Conservation (phyloP, 2,113 vertebrate species). For the Herpetotheres cachinnans region DNA sequence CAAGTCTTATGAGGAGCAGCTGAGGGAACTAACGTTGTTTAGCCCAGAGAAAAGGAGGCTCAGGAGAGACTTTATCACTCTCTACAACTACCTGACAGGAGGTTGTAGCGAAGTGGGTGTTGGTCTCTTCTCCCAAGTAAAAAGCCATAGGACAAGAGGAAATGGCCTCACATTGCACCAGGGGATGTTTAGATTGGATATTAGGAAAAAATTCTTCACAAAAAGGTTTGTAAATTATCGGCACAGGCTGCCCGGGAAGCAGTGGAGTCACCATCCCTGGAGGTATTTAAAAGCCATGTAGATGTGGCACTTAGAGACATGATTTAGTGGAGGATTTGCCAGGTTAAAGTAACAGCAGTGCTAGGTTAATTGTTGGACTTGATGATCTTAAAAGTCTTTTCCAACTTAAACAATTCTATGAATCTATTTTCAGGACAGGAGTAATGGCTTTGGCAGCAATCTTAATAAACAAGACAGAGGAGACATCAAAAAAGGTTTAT, state of each 20-base stretch:
- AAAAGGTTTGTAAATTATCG: not conserved
- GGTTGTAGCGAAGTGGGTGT: rapidly evolving
- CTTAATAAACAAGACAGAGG: not conserved
- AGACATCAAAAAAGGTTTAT: not conserved
- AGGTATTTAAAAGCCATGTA: not conserved
- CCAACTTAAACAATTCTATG: not conserved
- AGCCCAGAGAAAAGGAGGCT: not conserved
- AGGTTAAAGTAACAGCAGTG: not conserved
- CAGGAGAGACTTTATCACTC: rapidly evolving
- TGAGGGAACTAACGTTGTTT: not conserved
- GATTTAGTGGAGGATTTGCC: not conserved
- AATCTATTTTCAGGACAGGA: not conserved
- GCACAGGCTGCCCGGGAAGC: not conserved
- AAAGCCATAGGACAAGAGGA: not conserved
- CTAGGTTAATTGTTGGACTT: not conserved
- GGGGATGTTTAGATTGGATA: not conserved
- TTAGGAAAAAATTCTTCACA: not conserved
- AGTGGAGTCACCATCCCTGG: no score
- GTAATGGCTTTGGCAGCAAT: not conserved
- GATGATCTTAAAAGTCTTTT: not conserved
- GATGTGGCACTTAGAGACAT: not conserved
- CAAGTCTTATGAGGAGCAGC: not conserved
- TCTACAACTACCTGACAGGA: not conserved
- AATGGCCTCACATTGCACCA: not conserved
- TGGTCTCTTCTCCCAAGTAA: not conserved